A percentile compares a stretch with the other conserved stretches of the same genome.
phyloP scores from a whole-genome alignment of 1,140 invertebrate species.

The Reticulitermes speratus region DNA sequence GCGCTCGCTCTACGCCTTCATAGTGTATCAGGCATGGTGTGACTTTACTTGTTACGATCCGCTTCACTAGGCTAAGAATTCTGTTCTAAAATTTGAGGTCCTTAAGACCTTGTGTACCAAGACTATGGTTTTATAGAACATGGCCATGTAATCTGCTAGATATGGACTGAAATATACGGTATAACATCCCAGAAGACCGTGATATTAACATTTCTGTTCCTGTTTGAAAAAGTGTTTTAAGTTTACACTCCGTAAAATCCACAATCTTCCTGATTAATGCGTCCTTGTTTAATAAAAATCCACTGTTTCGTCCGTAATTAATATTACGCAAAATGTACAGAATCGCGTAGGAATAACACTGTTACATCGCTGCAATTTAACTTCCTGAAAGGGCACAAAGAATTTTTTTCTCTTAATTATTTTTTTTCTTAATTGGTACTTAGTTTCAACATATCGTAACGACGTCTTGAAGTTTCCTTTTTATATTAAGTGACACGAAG shows the following conservation, averaged over 20 bases:
- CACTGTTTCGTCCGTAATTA: not conserved
- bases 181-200: too few relatives aligned
- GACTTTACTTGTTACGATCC: too few relatives aligned
- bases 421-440: slow-evolving; percentile 13
- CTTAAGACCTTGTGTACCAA: too few relatives aligned
- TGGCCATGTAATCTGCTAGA: too few relatives aligned
- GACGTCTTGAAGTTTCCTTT: not conserved
- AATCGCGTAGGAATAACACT: not conserved
- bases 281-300: not conserved
- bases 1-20: too few relatives aligned
- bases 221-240: too few relatives aligned
- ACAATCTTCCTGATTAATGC: not conserved
- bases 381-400: not conserved
- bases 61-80: too few relatives aligned
- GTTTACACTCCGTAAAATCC: not conserved
- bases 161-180: too few relatives aligned
- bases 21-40: too few relatives aligned
- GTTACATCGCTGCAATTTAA: slow-evolving; percentile 6
- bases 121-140: too few relatives aligned
- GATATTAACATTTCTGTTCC: too few relatives aligned
- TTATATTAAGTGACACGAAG: not conserved
- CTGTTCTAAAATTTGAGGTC: too few relatives aligned
- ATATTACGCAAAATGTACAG: not conserved
- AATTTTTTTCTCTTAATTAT: not conserved
- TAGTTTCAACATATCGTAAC: not conserved